These are phyloP conservation scores for Speoplatyrhinus poulsoni DNA, from an alignment of 2,113 vertebrate species.

Conservation along the genomic window DNA sequence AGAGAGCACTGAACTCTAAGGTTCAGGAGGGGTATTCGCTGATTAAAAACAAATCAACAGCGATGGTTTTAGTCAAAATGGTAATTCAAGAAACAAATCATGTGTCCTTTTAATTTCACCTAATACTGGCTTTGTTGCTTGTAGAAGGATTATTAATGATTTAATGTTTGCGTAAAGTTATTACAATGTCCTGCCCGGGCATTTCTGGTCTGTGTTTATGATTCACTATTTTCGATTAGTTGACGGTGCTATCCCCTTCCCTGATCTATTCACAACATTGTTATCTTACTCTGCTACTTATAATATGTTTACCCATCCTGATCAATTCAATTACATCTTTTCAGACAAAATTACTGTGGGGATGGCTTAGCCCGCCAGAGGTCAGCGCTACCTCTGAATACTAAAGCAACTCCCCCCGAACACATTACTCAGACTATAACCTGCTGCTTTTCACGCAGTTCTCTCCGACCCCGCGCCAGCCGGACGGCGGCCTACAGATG, in stretches of 20 bases:
- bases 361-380: constrained; percentile 61
- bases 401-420: constrained; percentile 69
- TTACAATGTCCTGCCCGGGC: constrained; percentile 9
- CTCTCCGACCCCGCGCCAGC: constrained; percentile 56
- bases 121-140: neutral
- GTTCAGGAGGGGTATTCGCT: too few species aligned
- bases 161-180: constrained; percentile 8
- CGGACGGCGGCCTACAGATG: constrained; percentile 66
- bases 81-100: too few species aligned
- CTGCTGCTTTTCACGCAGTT: constrained; percentile 65
- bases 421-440: constrained; percentile 77
- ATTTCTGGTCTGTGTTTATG: constrained; percentile 56
- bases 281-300: constrained; percentile 70
- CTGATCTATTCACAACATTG: constrained; percentile 69
- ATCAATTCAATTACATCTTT: constrained; percentile 78
- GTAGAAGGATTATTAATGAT: neutral
- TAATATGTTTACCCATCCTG: constrained; percentile 75
- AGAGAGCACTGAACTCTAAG: too few species aligned
- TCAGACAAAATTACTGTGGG: constrained; percentile 70
- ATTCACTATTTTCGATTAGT: constrained; percentile 72
- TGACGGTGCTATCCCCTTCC: constrained; percentile 56
- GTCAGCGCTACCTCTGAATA: constrained; percentile 73
- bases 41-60: too few species aligned
- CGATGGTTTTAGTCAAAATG: too few species aligned
- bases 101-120: neutral